Evolutionary conservation across 64 coral and sea anemone genomes (phyloP).

Genomic region (Pocillopora verrucosa): DNA sequence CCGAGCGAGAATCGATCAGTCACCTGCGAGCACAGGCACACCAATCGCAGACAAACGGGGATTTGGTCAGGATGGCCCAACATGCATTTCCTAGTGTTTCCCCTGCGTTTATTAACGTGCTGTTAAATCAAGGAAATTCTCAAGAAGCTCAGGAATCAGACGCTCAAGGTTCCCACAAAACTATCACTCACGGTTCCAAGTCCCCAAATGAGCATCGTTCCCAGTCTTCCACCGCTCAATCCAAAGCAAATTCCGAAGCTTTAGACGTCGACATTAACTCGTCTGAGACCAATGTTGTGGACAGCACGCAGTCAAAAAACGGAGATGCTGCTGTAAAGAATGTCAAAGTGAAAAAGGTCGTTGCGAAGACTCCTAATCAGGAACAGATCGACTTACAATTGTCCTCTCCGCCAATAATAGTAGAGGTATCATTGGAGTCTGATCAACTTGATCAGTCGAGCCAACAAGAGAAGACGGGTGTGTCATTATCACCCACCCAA

Average conservation of each 20-base stretch:
- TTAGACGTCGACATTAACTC: background rate
- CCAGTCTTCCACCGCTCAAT: background rate
- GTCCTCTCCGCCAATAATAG: background rate
- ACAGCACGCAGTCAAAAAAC: background rate
- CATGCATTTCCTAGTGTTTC: constrained; percentile 9
- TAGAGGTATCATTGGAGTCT: too few species aligned
- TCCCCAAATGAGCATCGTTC: background rate
- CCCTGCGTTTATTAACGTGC: constrained; percentile 6
- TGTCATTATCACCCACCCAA: background rate
- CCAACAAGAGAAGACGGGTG: background rate
- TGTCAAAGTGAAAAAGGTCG: background rate
- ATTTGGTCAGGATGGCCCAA: constrained; percentile 10
- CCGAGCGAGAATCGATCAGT: background rate
- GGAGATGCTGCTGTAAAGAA: background rate
- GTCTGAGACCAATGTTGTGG: background rate
- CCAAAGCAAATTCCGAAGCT: background rate
- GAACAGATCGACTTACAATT: background rate
- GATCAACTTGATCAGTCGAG: background rate
- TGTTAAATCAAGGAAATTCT: constrained; percentile 10
- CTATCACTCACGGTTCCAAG: too few species aligned
- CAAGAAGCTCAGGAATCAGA: background rate
- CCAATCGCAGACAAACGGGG: background rate
- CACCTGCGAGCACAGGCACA: background rate
- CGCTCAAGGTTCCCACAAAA: background rate
- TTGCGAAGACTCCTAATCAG: background rate